Evolutionary conservation across 2,797 vertebrate genomes (phyloP).

Genomic region (Falco biarmicus): DNA sequence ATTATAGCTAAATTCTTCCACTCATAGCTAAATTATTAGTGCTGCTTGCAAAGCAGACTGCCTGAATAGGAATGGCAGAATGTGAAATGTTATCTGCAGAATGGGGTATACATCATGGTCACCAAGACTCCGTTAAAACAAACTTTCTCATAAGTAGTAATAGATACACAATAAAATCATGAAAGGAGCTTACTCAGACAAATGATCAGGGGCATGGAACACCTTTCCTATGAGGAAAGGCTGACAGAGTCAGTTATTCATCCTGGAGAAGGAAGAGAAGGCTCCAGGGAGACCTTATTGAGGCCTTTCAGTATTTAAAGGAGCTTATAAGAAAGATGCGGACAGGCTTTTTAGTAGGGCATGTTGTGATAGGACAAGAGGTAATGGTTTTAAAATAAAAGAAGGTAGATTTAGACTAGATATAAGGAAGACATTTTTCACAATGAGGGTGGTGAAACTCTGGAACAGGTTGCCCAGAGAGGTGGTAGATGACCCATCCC

Average conservation of each 20-base stretch:
- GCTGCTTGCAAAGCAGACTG: background rate
- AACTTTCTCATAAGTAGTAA: background rate
- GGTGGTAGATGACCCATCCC: background rate
- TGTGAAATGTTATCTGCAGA: background rate
- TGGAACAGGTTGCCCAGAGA: background rate
- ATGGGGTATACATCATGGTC: background rate
- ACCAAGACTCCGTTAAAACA: background rate
- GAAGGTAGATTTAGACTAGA: background rate
- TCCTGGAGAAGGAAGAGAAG: too few species aligned
- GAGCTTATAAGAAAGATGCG: background rate
- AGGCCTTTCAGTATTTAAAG: too few species aligned
- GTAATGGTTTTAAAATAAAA: background rate
- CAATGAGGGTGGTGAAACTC: accelerated
- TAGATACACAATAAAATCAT: background rate
- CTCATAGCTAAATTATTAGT: background rate
- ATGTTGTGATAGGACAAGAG: background rate
- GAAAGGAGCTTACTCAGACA: background rate
- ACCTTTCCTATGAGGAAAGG: background rate
- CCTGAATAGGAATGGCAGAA: background rate
- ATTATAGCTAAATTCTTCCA: background rate
- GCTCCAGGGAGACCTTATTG: too few species aligned
- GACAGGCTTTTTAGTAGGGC: background rate
- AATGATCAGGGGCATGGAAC: background rate
- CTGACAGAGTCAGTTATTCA: background rate
- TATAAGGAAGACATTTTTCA: background rate